These are phyloP conservation scores for Eugnorisma glareosa DNA, from an alignment of 2,888 invertebrate genomes.

Conservation along the genomic window DNA sequence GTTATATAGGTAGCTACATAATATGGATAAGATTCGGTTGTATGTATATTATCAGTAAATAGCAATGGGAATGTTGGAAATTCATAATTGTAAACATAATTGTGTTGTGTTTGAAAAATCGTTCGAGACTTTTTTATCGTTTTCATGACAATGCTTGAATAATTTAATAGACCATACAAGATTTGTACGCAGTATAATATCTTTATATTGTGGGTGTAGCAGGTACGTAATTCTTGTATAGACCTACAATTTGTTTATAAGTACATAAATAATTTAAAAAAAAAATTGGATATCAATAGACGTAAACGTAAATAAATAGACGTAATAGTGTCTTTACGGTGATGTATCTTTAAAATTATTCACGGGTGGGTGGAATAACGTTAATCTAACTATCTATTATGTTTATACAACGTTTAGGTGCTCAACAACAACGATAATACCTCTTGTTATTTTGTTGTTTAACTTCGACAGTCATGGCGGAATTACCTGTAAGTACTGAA, in stretches of 20 bases:
- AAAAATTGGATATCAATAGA: no score
- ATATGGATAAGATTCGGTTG: slow-evolving; percentile 27
- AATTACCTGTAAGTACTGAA: background rate
- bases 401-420: background rate
- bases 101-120: background rate
- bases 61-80: slow-evolving; percentile 19
- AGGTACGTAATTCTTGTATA: background rate
- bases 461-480: background rate
- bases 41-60: background rate
- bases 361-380: background rate
- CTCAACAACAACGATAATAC: background rate
- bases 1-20: background rate
- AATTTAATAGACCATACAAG: background rate
- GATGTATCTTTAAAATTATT: background rate
- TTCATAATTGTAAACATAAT: slow-evolving; percentile 7
- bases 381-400: no score
- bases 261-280: background rate
- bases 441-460: background rate
- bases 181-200: no score
- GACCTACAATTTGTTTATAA: background rate
- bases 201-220: no score
- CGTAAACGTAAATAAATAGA: background rate
- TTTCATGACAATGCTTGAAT: background rate
- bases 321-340: background rate
- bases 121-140: background rate